Evolutionary conservation across 2,113 vertebrate species (phyloP).

Genomic region (Craseonycteris thonglongyai): DNA sequence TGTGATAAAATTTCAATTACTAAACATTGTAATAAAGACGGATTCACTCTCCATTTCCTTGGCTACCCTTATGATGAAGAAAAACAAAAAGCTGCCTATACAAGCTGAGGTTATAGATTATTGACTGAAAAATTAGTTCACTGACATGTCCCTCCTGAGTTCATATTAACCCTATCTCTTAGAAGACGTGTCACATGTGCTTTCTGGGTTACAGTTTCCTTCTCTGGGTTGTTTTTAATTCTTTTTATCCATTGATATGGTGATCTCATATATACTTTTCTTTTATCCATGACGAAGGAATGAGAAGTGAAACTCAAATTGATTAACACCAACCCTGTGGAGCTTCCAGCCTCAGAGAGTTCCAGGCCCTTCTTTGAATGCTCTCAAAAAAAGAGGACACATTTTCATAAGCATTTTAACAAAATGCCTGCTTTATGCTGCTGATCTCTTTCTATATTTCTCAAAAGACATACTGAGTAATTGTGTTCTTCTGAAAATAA

Average conservation of each 20-base stretch:
- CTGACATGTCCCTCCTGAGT: background rate
- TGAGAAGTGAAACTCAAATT: background rate
- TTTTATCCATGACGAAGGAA: background rate
- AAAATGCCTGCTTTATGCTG: background rate
- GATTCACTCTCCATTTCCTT: background rate
- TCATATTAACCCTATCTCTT: background rate
- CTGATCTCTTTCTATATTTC: background rate
- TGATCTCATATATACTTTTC: background rate
- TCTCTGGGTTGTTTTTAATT: background rate
- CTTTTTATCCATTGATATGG: background rate
- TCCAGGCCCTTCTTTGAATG: accelerated
- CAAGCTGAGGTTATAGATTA: background rate
- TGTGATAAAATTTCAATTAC: background rate
- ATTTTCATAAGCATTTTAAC: background rate
- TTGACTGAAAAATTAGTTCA: background rate
- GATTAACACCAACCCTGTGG: accelerated
- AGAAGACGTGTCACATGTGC: background rate
- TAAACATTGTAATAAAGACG: background rate
- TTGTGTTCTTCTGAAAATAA: background rate
- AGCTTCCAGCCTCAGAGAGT: background rate
- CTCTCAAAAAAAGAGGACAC: background rate
- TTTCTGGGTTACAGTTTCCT: background rate
- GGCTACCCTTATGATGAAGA: background rate
- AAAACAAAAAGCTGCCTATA: background rate
- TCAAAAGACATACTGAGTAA: background rate